Evolutionary conservation across 2,113 vertebrate genomes (phyloP).

Genomic region (Henicopernis longicauda): DNA sequence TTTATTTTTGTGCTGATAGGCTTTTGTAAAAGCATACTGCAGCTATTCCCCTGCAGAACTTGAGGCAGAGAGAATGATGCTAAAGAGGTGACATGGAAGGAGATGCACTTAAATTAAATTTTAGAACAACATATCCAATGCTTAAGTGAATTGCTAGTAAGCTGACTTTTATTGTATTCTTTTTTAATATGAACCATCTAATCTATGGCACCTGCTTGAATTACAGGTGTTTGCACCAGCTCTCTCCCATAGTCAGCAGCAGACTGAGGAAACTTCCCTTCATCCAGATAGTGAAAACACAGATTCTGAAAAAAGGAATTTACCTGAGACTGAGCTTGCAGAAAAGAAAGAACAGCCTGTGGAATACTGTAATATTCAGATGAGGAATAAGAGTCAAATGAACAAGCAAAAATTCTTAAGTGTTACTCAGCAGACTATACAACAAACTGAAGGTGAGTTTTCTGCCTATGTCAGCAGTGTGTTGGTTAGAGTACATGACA

Average conservation of each 20-base stretch:
- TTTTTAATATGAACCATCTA: neutral
- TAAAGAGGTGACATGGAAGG: neutral
- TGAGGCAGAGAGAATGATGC: neutral
- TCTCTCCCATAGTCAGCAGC: constrained; percentile 72
- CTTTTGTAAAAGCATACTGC: neutral
- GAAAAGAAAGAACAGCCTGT: neutral
- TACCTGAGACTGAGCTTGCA: rapidly evolving
- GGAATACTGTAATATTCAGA: constrained; percentile 35
- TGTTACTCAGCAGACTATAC: constrained; percentile 69
- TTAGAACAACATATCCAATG: neutral
- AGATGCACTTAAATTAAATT: neutral
- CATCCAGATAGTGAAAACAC: neutral
- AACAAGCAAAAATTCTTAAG: constrained; percentile 74
- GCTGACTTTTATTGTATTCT: neutral
- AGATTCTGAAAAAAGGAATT: neutral
- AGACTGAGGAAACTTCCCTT: neutral
- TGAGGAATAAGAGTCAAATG: constrained; percentile 77
- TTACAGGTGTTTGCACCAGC: constrained; percentile 74
- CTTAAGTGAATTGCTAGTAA: neutral
- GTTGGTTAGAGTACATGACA: neutral
- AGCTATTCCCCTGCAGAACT: neutral
- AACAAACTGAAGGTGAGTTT: constrained; percentile 75
- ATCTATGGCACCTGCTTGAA: neutral
- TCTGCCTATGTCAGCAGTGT: neutral
- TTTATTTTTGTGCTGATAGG: neutral